phyloP scores from a whole-genome alignment of 2,113 vertebrate genomes.

The Noturus placidus region DNA sequence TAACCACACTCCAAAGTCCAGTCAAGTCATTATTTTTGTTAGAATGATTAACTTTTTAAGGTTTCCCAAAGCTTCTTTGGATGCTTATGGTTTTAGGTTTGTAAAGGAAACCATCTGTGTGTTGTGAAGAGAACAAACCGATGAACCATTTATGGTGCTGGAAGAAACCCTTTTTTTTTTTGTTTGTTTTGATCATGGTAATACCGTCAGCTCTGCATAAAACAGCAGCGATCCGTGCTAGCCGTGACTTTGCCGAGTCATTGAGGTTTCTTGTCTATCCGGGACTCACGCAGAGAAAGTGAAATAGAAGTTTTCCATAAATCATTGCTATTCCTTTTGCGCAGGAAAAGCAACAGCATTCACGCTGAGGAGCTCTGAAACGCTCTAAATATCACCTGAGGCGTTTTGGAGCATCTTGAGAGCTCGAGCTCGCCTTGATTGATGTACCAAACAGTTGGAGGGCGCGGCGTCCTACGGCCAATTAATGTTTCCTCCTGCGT shows the following conservation, averaged over 20 bases:
- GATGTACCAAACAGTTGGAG: constrained; percentile 22
- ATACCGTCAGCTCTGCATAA: background rate
- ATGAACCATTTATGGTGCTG: background rate
- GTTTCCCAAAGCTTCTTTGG: background rate
- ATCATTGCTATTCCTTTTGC: constrained; percentile 24
- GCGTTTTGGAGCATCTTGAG: constrained; percentile 27
- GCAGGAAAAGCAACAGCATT: background rate
- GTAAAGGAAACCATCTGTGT: background rate
- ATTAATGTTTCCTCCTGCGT: constrained; percentile 22
- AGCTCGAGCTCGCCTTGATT: constrained; percentile 15
- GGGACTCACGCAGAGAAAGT: background rate
- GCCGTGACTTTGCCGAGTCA: constrained; percentile 6
- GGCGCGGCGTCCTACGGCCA: background rate
- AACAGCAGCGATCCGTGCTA: background rate
- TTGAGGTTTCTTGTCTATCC: constrained; percentile 11
- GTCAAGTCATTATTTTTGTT: background rate
- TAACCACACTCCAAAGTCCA: background rate
- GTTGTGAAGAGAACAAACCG: background rate
- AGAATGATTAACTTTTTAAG: background rate
- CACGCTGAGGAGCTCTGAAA: constrained; percentile 28
- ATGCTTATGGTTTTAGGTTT: background rate
- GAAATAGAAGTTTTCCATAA: background rate
- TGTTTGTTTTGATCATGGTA: no score
- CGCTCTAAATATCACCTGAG: constrained; percentile 30
- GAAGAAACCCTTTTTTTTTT: background rate